A percentile compares a stretch with the other conserved stretches of the same genome.
Evolutionary conservation across 2,888 invertebrate genomes (phyloP).

Genomic region (Lepas anatifera): DNA sequence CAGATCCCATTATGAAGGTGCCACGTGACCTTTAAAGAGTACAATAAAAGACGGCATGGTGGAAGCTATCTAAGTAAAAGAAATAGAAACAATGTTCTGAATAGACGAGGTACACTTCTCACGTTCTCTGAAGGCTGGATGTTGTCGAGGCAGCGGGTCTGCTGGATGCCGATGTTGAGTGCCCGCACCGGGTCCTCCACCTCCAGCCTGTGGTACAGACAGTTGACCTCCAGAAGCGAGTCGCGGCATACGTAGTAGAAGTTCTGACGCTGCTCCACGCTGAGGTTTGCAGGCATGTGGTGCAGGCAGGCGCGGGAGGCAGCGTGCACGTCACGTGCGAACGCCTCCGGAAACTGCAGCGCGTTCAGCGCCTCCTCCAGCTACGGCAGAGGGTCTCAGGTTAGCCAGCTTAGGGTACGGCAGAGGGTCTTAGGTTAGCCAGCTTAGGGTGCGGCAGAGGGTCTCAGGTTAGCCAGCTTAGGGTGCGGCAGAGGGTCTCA

Average conservation of each 20-base stretch:
- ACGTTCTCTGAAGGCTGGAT: neutral
- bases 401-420: too few species aligned
- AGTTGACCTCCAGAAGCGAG: neutral
- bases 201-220: neutral
- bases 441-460: too few species aligned
- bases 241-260: slow-evolving; percentile 1
- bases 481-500: too few species aligned
- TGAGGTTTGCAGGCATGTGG: neutral
- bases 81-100: too few species aligned
- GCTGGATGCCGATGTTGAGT: neutral
- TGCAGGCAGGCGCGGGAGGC: neutral
- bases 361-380: neutral
- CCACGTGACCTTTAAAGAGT: too few species aligned
- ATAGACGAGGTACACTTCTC: too few species aligned
- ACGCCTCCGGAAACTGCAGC: neutral
- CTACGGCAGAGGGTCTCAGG: neutral
- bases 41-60: too few species aligned
- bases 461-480: too few species aligned
- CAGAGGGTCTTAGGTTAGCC: too few species aligned
- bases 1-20: too few species aligned
- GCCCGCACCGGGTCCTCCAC: neutral
- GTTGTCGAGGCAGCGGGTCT: neutral
- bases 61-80: too few species aligned
- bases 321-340: neutral
- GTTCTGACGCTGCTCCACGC: neutral